These are phyloP conservation scores for Tetraodon nigroviridis DNA, from an alignment of 2,113 vertebrate species.

Conservation along the genomic window DNA sequence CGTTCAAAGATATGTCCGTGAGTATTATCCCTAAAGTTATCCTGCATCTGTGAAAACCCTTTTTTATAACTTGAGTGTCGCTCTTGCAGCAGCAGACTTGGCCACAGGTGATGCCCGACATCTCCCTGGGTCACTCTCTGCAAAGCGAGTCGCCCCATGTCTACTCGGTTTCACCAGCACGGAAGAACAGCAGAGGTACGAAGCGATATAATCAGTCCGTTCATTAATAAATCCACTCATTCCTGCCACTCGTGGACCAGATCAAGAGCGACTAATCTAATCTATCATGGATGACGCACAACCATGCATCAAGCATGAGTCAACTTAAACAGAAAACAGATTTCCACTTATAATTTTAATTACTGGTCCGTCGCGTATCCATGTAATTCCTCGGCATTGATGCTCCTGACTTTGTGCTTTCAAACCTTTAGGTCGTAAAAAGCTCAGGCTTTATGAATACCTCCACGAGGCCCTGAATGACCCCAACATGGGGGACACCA, in stretches of 20 bases:
- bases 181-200: conserved; percentile 81
- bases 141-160: conserved; percentile 66
- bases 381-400: no score
- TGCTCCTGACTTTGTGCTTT: background rate
- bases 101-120: conserved; percentile 70
- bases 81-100: conserved; percentile 60
- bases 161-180: conserved; percentile 69
- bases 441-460: conserved; percentile 91
- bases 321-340: no score
- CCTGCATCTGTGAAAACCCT: background rate
- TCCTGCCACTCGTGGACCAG: background rate
- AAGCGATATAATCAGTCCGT: background rate
- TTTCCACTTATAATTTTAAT: no score
- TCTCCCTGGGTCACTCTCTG: conserved; percentile 64
- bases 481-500: conserved; percentile 87
- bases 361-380: no score
- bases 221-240: no score
- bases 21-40: conserved; percentile 44
- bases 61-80: background rate
- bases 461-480: conserved; percentile 86
- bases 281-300: no score
- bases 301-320: no score
- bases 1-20: conserved; percentile 74
- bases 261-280: no score
- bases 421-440: conserved; percentile 81